Evolutionary conservation across 2,797 vertebrate species (phyloP), one percentile per base, ranked within the genome.

Genomic region (Gambusia yucatana): DNA sequence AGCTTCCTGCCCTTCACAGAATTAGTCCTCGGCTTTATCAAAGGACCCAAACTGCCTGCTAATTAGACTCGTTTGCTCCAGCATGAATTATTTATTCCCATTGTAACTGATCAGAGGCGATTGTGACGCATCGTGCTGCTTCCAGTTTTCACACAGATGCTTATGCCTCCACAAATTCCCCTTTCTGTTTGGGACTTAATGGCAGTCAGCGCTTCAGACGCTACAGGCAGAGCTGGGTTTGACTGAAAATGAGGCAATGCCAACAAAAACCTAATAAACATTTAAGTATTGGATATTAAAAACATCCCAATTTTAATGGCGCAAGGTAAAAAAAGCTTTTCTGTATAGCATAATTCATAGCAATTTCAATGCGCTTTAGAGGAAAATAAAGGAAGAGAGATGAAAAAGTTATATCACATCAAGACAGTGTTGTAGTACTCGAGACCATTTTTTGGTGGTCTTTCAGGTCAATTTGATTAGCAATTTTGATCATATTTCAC

Each of bases 61-160:
- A 99, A 99, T 99, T 98, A 98, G 97, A 97, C 97, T 97, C 97
- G 97, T 98, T 98, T 97, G 96, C 96, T 97, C 94, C 95, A 95
- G 96, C 97, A 98, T 98, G 97, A 98, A 98, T 98, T 98, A 98
- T 98, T 98, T 98, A 98, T 97, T 97, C 96, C 96, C 96, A 97
- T 96, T 98, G 97, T 97, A 97, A 97, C 97, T 94, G 96, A 98
- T 97, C 96, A 96, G 96, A 96, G 96, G 96, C 96, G 96, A 97
- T 97, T 97, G 97, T 96, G 97, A 97, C 96, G 96, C 96, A 96
- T 97, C 97, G 94, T 94, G 96, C 96, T 95, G 96, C 97, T 96
- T 94, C 96, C 96, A 95, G 96, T 96, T 96, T 93, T 96, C 96
- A 96, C 95, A 96, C 97, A 97, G 96, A 97, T 97, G 96, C 93